Evolutionary conservation across 2,797 vertebrate genomes (phyloP), one percentile per base, ranked within the genome.

Genomic region (Peromyscus attwateri): DNA sequence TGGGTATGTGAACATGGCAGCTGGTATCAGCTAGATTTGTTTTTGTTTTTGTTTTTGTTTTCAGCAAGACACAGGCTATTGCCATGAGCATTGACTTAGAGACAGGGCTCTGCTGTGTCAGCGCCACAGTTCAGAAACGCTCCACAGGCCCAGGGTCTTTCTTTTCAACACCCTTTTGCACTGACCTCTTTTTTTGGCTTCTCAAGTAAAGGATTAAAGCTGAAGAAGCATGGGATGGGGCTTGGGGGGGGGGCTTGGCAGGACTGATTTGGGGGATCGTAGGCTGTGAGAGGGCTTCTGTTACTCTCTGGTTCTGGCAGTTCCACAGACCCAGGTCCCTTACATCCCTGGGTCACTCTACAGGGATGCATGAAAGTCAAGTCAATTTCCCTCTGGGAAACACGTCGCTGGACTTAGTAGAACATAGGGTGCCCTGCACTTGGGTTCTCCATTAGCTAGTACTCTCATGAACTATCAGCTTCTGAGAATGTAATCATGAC

Each of bases 111-210:
- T 97, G 94, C 94, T 96, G 94, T 95, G 79, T 95, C 34, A 40
- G 92, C 73, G 76, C 91, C 94, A 95, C 92, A 96, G 92, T 95
- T 95, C 83, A 95, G 82, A 94, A 96, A 84, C 31, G 9, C 87
- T 96, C 95, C 95, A 96, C 90, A 96, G 87, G 94, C 83, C 82
- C 80, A n/a, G 57, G n/a, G 64, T 94, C 94, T 92, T 97, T 95
- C 84, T 97, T 95, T 97, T 90, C 92, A 97, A 84, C n/a, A 81
- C n/a, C 46, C 75, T 1, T 96, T 97, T 96, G 70, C 9, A 64
- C 83, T 97, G 97, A 97, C 96, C 97, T 97, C 95, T 95, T 98
- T 98, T 97, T 95, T 95, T 95, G 87, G 92, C 64, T 96, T 94
- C 94, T 95, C 87, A 93, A 85, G 82, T 88, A 31, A 97, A 90